Evolutionary conservation across 1,140 invertebrate species (phyloP).

Genomic region (Nomia melanderi): DNA sequence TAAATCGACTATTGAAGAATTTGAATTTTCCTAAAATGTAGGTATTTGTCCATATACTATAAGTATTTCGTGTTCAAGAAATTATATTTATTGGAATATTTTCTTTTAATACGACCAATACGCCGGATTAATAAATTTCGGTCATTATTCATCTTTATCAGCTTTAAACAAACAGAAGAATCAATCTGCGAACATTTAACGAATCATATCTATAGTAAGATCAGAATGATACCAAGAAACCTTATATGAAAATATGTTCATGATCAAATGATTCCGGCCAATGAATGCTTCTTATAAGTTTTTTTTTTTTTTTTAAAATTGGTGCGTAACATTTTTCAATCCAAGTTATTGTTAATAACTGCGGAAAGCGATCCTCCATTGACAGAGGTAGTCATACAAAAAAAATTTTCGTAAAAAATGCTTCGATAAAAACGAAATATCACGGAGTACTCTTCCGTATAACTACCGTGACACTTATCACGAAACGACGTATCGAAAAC

Average conservation of each 20-base stretch:
- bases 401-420: background rate
- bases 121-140: no score
- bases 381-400: slow-evolving; percentile 1
- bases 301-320: background rate
- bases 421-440: slow-evolving; percentile 7
- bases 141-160: background rate
- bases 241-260: background rate
- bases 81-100: no score
- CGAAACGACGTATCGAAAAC: slow-evolving; percentile 62
- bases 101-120: no score
- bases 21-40: no score
- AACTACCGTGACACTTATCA: slow-evolving; percentile 68
- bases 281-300: slow-evolving; percentile 8
- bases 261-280: slow-evolving; percentile 1
- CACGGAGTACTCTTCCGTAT: slow-evolving; percentile 64
- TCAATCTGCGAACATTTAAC: background rate
- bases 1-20: no score
- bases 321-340: background rate
- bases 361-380: slow-evolving; percentile 35
- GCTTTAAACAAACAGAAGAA: background rate
- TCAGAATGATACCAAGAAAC: background rate
- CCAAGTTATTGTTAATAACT: background rate
- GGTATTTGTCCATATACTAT: no score
- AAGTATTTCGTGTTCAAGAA: no score
- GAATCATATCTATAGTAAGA: background rate